A percentile compares a stretch with the other conserved stretches of the same genome.
These are phyloP conservation scores for Asarcornis scutulata DNA, from an alignment of 2,113 vertebrate genomes.

Conservation along the genomic window DNA sequence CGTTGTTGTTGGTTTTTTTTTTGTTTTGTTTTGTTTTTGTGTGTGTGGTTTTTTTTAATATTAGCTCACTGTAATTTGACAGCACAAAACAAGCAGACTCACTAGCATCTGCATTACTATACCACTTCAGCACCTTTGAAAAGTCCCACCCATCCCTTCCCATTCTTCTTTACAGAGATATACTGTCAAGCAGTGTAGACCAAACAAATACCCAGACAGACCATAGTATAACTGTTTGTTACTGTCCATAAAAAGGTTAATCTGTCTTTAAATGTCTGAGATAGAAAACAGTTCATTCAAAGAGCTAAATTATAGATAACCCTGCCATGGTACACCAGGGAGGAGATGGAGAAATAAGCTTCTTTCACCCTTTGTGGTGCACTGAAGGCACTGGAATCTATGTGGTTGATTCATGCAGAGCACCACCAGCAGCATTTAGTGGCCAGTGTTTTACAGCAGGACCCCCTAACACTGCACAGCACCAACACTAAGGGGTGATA, in stretches of 20 bases:
- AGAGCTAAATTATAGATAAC: background rate
- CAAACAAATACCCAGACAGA: background rate
- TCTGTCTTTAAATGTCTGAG: background rate
- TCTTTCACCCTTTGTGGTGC: background rate
- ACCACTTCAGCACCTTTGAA: background rate
- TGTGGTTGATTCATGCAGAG: background rate
- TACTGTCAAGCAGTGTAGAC: background rate
- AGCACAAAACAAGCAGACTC: background rate
- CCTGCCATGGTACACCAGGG: fast-evolving
- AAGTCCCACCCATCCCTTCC: background rate
- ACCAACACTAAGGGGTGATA: background rate
- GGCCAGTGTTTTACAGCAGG: background rate
- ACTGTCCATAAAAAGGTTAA: background rate
- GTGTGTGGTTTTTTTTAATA: background rate
- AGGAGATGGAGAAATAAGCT: background rate
- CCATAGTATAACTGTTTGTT: background rate
- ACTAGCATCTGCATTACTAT: background rate
- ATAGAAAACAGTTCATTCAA: background rate
- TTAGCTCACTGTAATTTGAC: background rate
- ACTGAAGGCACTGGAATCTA: background rate
- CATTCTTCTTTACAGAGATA: background rate
- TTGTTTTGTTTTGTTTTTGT: no score
- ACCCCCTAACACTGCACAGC: background rate
- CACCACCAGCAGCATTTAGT: background rate
- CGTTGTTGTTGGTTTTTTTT: no score